Conservation (phyloP, 2,113 vertebrate species). For the Mastomys natalensis region DNA sequence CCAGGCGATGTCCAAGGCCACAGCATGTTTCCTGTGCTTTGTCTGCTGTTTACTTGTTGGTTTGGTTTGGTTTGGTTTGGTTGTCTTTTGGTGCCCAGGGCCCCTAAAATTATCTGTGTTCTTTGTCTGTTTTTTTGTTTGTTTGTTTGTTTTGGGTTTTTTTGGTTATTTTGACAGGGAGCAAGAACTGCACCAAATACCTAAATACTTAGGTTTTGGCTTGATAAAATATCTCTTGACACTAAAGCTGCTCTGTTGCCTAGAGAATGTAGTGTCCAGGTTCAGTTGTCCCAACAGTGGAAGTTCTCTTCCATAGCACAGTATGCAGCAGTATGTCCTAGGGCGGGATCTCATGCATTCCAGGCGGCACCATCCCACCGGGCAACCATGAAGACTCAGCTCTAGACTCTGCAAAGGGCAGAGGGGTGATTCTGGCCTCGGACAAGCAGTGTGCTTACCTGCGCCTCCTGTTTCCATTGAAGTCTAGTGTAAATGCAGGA, state of each 20-base stretch:
- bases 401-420: not conserved
- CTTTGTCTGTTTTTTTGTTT: not conserved
- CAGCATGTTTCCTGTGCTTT: not conserved
- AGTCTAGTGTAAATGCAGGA: not conserved
- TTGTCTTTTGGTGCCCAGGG: not conserved
- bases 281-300: not conserved
- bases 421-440: not conserved
- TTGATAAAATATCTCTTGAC: not conserved
- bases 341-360: not conserved
- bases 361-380: not conserved
- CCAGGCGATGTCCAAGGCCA: not conserved
- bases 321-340: not conserved
- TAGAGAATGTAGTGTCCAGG: not conserved
- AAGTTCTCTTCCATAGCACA: not conserved
- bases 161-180: not conserved
- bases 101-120: not conserved
- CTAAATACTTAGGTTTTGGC: not conserved
- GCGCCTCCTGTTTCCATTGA: not conserved
- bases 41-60: not conserved
- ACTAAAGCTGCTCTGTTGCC: not conserved
- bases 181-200: too few relatives aligned
- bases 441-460: too few relatives aligned
- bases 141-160: not conserved
- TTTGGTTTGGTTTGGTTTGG: not conserved
- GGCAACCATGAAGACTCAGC: too few relatives aligned